Percentiles rank a stretch among this genome's conserved stretches.
Evolutionary conservation across 53 echinoderm and acorn worm genomes (phyloP).

Genomic region (Astropecten irregularis): DNA sequence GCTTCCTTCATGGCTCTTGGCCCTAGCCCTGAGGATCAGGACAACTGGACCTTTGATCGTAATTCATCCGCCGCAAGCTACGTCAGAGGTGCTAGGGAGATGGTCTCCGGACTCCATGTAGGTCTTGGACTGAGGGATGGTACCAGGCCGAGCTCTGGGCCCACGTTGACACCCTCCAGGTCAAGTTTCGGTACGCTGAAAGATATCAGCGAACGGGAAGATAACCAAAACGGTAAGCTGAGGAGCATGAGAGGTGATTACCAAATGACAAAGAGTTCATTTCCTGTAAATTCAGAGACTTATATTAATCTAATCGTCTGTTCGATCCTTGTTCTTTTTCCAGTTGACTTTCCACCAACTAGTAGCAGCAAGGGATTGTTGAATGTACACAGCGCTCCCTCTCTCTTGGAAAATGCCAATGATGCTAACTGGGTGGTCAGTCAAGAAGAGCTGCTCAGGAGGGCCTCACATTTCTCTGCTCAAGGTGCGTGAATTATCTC

Average conservation of each 20-base stretch:
- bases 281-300: too few species aligned
- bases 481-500: conserved; percentile 35
- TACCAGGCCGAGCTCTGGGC: conserved; percentile 36
- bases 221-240: not conserved
- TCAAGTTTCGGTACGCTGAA: conserved; percentile 30
- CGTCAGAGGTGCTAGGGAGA: not conserved
- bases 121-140: conserved; percentile 17
- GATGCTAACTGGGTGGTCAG: conserved; percentile 84
- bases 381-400: conserved; percentile 79
- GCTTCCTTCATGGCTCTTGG: not conserved
- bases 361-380: conserved; percentile 51
- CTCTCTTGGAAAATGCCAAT: conserved; percentile 42
- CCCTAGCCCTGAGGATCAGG: not conserved
- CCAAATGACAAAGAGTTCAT: too few species aligned
- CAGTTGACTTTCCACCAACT: not conserved
- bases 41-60: not conserved
- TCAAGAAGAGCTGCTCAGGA: conserved; percentile 77
- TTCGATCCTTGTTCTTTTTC: not conserved
- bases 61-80: not conserved
- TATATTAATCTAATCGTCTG: too few species aligned
- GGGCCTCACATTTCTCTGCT: conserved; percentile 75
- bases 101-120: not conserved
- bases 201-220: conserved; percentile 14
- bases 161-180: conserved; percentile 3
- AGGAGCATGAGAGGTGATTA: not conserved